Conservation (phyloP, 2,888 invertebrate genomes). For the Philaethria dido region DNA sequence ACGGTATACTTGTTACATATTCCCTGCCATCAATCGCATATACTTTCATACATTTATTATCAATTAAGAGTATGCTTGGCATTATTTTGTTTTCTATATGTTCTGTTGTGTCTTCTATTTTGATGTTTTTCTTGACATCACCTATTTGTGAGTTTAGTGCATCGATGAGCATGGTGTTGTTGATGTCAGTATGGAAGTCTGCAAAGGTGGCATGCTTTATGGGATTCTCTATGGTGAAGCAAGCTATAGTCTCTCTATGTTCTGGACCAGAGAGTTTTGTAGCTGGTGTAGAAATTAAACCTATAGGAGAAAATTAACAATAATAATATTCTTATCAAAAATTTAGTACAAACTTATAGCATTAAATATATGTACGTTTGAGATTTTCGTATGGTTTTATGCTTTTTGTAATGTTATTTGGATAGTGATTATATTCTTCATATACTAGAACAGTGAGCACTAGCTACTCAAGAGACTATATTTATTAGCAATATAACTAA, state of each 20-base stretch:
- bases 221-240: constrained; percentile 92
- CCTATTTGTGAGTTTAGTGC: constrained; percentile 77
- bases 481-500: no score
- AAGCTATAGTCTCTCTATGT: constrained; percentile 84
- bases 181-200: constrained; percentile 77
- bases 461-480: no score
- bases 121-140: constrained; percentile 76
- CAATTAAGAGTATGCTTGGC: constrained; percentile 89
- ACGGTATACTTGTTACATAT: constrained; percentile 91
- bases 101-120: constrained; percentile 78
- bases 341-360: no score
- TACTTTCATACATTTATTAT: constrained; percentile 89
- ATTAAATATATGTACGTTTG: no score
- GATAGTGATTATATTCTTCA: no score
- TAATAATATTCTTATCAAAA: no score
- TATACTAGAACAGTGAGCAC: no score
- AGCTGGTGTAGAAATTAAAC: constrained; percentile 79
- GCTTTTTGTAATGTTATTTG: no score
- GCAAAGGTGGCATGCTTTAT: constrained; percentile 93
- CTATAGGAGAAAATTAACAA: constrained; percentile 53
- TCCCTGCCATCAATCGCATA: constrained; percentile 92
- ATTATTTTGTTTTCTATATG: constrained; percentile 80
- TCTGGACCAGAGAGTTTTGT: constrained; percentile 79
- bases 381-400: no score
- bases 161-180: constrained; percentile 83